phyloP scores from a whole-genome alignment of 2,797 vertebrate species.

The Cossypha dichroa region DNA sequence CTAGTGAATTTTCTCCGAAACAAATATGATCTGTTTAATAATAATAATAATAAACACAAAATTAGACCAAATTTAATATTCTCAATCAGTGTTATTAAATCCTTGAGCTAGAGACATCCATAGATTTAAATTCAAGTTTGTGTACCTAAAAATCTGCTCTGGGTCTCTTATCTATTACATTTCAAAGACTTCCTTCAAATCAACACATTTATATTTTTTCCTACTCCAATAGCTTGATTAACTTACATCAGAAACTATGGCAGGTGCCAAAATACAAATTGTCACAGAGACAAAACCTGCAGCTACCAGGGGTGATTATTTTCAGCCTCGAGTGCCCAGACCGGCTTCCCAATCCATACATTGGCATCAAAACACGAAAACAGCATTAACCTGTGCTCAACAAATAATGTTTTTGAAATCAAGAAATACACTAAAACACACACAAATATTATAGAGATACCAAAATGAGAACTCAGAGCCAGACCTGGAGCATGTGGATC shows the following conservation, averaged over 20 bases:
- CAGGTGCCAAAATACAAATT: not conserved
- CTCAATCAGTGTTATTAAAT: not conserved
- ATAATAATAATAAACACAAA: not conserved
- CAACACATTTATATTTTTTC: not conserved
- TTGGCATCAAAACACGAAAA: not conserved
- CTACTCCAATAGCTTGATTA: not conserved
- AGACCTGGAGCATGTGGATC: not conserved
- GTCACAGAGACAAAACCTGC: not conserved
- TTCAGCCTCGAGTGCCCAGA: not conserved
- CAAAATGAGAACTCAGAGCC: not conserved
- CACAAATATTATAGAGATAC: not conserved
- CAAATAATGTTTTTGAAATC: not conserved
- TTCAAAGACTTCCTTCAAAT: not conserved
- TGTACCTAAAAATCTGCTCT: not conserved
- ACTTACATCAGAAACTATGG: not conserved
- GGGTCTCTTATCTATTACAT: not conserved
- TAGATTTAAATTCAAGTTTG: not conserved
- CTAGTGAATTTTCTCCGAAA: not conserved
- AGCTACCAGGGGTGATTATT: not conserved
- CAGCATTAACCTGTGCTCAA: not conserved
- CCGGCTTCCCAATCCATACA: not conserved
- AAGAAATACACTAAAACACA: not conserved
- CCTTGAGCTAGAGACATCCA: not conserved
- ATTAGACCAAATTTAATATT: not conserved
- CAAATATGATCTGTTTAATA: not conserved